Evolutionary conservation across 2,797 vertebrate species (phyloP), one percentile per base, ranked within the genome.

Genomic region (Oreonectes daqikongensis): DNA sequence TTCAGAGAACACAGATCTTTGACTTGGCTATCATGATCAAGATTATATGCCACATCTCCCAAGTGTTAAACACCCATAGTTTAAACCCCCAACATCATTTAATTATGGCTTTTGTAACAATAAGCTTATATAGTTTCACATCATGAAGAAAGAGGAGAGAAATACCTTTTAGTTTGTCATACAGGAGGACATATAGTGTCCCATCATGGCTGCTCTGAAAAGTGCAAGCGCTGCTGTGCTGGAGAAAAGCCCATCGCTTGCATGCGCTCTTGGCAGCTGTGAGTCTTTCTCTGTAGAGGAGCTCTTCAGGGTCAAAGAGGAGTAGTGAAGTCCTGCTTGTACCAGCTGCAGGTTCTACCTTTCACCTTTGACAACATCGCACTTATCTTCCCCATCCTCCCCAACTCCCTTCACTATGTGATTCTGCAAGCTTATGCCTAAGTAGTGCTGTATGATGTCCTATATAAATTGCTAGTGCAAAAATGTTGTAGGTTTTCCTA

Each of bases 241-340:
- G 32, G 70, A 79, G 40, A 60, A 66, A 53, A 72, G 61, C 72
- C 72, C 74, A 64, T 46, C 64, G 48, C 73, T 69, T 68, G 50
- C 72, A 60, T n/a, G 53, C 59, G 52, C 42, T 57, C 75, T 82
- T 84, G 83, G 83, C 83, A 84, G 72, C 78, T 78, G 75, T 42
- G 14, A 50, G 32, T 48, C 61, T 69, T 79, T 70, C 40, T 18
- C 24, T 40, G 48, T 64, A 72, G 73, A 66, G 50, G 61, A 75
- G 74, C 77, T 59, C 20, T 63, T 60, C 71, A 57, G 77, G 83
- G 80, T 82, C 80, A 80, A 70, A 80, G 28, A 78, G 67, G 64
- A 75, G 60, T 76, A 72, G 78, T 69, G 48, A 48, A 80, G 72
- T 67, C 50, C 59, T 69, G 79, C 78, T 68, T 80, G 70, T 78